A percentile compares a stretch with the other conserved stretches of the same genome.
phyloP scores from a whole-genome alignment of 2,888 invertebrate species.

The Bruchidius siliquastri region DNA sequence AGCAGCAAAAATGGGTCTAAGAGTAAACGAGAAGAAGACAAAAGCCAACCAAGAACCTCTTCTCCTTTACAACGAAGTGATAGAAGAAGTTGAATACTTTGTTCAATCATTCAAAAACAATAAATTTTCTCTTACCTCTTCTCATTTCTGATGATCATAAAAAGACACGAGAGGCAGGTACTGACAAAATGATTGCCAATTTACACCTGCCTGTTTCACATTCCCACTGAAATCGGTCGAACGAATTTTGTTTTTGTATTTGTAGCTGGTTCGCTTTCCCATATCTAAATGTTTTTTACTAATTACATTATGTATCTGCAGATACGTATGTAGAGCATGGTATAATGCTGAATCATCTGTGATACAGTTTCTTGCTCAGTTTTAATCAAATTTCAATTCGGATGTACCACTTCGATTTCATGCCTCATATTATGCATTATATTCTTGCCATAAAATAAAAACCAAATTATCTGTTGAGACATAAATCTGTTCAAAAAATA shows the following conservation, averaged over 20 bases:
- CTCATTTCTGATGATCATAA: no score
- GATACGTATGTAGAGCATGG: not conserved
- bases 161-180: no score
- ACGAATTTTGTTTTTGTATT: not conserved
- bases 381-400: not conserved
- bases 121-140: no score
- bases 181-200: not conserved
- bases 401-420: not conserved
- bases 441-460: not conserved
- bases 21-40: no score
- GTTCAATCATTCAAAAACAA: no score
- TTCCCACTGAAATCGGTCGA: not conserved
- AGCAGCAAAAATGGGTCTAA: no score
- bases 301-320: not conserved
- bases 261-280: not conserved
- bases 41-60: no score
- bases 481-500: not conserved
- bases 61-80: no score
- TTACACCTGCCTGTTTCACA: not conserved
- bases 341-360: not conserved
- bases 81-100: no score
- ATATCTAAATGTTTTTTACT: not conserved
- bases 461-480: not conserved
- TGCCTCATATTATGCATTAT: not conserved
- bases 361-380: not conserved